These are phyloP conservation scores for Tetropium fuscum DNA, from an alignment of 2,888 invertebrate species.

Conservation along the genomic window DNA sequence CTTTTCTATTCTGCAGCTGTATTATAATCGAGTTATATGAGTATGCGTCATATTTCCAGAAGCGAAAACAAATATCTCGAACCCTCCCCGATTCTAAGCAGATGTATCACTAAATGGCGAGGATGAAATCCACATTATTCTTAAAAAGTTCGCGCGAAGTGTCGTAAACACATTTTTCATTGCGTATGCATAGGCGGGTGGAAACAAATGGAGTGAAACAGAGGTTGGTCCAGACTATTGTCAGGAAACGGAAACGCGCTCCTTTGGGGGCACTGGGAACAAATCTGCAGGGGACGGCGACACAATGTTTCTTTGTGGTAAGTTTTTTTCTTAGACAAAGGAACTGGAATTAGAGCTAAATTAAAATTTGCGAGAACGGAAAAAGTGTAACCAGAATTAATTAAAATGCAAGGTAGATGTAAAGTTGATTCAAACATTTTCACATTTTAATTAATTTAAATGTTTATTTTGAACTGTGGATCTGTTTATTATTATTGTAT, in stretches of 20 bases:
- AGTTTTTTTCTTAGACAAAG: constrained; percentile 19
- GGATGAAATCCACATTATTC: constrained; percentile 11
- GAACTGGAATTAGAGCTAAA: constrained; percentile 16
- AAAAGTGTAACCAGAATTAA: too few species aligned
- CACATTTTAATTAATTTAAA: too few species aligned
- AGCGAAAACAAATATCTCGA: too few species aligned
- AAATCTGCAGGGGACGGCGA: constrained; percentile 21
- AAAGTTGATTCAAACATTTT: too few species aligned
- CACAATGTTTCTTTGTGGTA: constrained; percentile 23
- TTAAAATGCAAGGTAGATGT: too few species aligned
- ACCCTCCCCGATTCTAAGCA: too few species aligned
- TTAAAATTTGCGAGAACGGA: constrained; percentile 18
- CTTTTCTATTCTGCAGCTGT: too few species aligned
- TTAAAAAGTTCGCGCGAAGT: constrained; percentile 15
- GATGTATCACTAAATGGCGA: neutral
- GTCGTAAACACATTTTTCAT: constrained; percentile 53
- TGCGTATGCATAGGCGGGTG: constrained; percentile 44
- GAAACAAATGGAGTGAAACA: constrained; percentile 45
- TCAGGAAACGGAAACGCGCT: constrained; percentile 40
- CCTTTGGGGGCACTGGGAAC: constrained; percentile 18
- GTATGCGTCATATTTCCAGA: too few species aligned
- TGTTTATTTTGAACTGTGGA: too few species aligned
- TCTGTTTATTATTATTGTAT: too few species aligned
- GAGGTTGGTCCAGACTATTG: constrained; percentile 43
- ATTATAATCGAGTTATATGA: too few species aligned